phyloP scores from a whole-genome alignment of 30 jellyfish, hydroid and myxozoan genomes.

The Nemopilema nomurai region DNA sequence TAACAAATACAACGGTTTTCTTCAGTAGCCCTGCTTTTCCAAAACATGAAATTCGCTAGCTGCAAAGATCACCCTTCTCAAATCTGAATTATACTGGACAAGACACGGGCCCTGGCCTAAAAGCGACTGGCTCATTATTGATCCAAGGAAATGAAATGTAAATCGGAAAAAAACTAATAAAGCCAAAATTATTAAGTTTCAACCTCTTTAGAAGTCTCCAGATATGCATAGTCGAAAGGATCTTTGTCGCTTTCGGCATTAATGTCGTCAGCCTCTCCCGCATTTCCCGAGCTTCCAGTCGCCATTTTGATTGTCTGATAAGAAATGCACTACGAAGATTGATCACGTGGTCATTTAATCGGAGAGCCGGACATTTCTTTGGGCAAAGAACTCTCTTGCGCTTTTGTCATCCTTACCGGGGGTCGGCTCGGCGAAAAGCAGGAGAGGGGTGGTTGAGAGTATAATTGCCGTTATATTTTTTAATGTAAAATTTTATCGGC shows the following conservation, averaged over 20 bases:
- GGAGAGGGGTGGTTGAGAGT: neutral
- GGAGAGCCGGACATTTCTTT: constrained; percentile 57
- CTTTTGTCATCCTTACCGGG: constrained; percentile 32
- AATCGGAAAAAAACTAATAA: too few species aligned
- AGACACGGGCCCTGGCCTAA: constrained; percentile 23
- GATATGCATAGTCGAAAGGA: neutral
- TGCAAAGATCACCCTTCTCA: neutral
- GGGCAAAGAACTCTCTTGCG: constrained; percentile 39
- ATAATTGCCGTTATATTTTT: too few species aligned
- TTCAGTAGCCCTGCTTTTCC: too few species aligned
- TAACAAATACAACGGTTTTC: neutral
- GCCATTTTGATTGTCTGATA: constrained; percentile 62
- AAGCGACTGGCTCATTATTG: neutral
- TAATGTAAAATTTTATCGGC: too few species aligned
- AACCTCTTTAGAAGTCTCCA: constrained; percentile 42
- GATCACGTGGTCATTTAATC: constrained; percentile 69
- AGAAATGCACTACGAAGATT: constrained; percentile 25
- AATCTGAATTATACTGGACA: neutral
- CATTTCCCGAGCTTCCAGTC: constrained; percentile 44
- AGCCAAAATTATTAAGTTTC: neutral
- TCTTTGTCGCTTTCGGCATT: constrained; percentile 27
- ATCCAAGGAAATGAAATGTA: neutral
- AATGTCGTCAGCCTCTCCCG: constrained; percentile 34
- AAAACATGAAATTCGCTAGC: neutral
- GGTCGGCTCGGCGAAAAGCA: neutral